Conservation (phyloP, 2,888 invertebrate genomes). For the Bellardia pandia region DNA sequence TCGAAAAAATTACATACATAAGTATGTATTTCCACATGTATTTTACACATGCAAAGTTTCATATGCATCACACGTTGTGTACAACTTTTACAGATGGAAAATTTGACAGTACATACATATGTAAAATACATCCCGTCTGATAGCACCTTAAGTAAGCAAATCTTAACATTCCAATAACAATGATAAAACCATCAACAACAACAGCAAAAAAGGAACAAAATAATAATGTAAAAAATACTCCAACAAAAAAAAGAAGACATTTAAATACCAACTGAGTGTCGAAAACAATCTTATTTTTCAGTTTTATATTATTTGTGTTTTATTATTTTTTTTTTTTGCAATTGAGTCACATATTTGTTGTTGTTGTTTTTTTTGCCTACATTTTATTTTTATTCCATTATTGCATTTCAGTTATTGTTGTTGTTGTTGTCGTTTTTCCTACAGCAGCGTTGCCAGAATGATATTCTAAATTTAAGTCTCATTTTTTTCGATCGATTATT, state of each 20-base stretch:
- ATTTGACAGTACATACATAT: too few relatives aligned
- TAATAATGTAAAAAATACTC: conserved; percentile 21
- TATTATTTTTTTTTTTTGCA: conserved; percentile 16
- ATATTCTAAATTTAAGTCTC: too few relatives aligned
- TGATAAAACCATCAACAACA: conserved; percentile 31
- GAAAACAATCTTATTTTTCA: conserved; percentile 59
- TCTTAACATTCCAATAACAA: conserved; percentile 50
- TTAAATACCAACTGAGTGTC: conserved; percentile 63
- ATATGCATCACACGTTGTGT: too few relatives aligned
- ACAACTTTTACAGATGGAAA: too few relatives aligned
- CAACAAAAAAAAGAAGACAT: conserved; percentile 27
- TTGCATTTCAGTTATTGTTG: conserved; percentile 29
- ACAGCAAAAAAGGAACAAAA: background rate
- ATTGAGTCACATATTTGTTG: conserved; percentile 58
- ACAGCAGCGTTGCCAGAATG: background rate
- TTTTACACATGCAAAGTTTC: too few relatives aligned
- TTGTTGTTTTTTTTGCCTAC: conserved; percentile 6
- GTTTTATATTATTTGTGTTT: conserved; percentile 4
- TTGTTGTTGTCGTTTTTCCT: conserved; percentile 14
- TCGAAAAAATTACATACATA: too few relatives aligned
- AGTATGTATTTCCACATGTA: too few relatives aligned
- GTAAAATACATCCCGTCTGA: background rate
- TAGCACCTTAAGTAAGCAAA: conserved; percentile 29
- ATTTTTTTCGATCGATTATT: too few relatives aligned
- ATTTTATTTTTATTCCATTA: conserved; percentile 57